These are phyloP conservation scores for Hystrix cristata DNA, from an alignment of 2,113 vertebrate species.

Conservation along the genomic window DNA sequence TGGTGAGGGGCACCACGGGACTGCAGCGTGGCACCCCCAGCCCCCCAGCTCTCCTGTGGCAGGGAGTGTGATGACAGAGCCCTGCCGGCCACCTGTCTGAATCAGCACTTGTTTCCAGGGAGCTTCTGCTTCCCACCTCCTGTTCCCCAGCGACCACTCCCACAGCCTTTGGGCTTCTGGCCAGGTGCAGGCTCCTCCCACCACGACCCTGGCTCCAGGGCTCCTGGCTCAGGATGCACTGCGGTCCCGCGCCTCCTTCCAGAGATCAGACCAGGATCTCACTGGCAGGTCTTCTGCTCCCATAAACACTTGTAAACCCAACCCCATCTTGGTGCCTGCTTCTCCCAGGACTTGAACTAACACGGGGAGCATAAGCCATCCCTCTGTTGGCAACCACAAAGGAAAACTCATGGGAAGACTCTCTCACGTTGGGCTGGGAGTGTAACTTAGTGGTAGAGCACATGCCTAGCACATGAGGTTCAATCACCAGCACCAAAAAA, in stretches of 20 bases:
- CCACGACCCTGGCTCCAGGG: background rate
- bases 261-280: background rate
- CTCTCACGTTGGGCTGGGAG: background rate
- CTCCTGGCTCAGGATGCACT: background rate
- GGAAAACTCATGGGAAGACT: background rate
- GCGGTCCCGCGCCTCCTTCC: background rate
- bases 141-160: background rate
- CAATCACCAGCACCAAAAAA: background rate
- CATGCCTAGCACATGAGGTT: background rate
- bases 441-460: background rate
- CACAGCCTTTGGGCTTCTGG: background rate
- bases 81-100: background rate
- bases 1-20: background rate
- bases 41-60: background rate
- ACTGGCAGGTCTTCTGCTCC: background rate
- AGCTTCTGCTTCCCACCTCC: background rate
- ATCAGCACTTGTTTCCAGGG: background rate
- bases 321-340: background rate
- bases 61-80: background rate
- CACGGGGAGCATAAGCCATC: background rate
- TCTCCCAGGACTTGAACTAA: constrained; percentile 2
- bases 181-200: background rate
- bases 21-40: background rate
- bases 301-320: background rate
- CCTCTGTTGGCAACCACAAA: background rate